These are phyloP conservation scores for Paedocypris micromegethes DNA, from an alignment of 2,797 vertebrate species.

Conservation along the genomic window DNA sequence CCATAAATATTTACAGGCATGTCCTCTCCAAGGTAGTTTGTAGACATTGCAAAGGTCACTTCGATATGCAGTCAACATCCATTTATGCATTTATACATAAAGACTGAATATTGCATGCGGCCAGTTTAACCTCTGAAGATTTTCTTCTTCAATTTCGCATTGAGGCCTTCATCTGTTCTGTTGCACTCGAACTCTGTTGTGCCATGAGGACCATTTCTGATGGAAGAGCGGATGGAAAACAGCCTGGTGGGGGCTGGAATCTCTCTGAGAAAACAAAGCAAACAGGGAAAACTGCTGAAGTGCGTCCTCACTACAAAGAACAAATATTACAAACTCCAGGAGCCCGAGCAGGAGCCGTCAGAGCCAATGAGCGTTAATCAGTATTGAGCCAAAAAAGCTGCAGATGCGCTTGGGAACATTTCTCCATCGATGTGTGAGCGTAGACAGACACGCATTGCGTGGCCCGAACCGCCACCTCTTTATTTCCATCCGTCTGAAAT, in stretches of 20 bases:
- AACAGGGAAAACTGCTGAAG: slow-evolving; percentile 24
- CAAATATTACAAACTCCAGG: slow-evolving; percentile 56
- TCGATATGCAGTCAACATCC: slow-evolving; percentile 46
- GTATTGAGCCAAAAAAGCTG: slow-evolving; percentile 66
- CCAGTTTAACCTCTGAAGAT: slow-evolving; percentile 23
- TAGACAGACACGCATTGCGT: slow-evolving; percentile 2
- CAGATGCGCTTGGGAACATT: slow-evolving; percentile 63
- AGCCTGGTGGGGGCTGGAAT: neutral
- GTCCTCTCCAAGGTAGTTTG: slow-evolving; percentile 43
- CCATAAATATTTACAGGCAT: slow-evolving; percentile 69
- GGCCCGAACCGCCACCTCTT: slow-evolving; percentile 48
- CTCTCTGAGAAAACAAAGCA: slow-evolving; percentile 18
- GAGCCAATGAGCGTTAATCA: slow-evolving; percentile 62
- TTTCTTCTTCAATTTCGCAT: slow-evolving; percentile 10
- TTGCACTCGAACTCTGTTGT: slow-evolving; percentile 1
- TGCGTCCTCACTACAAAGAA: slow-evolving; percentile 51
- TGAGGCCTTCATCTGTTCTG: neutral
- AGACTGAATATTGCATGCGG: slow-evolving; percentile 35
- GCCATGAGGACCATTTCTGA: neutral
- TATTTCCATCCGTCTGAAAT: slow-evolving; percentile 72
- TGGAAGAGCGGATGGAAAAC: slow-evolving; percentile 5
- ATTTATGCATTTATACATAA: slow-evolving; percentile 48
- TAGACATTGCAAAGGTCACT: slow-evolving; percentile 48
- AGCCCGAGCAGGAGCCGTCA: slow-evolving; percentile 61
- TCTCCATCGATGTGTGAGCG: slow-evolving; percentile 69